phyloP scores from a whole-genome alignment of 2,888 invertebrate genomes.

The Invenusta paracnida region DNA sequence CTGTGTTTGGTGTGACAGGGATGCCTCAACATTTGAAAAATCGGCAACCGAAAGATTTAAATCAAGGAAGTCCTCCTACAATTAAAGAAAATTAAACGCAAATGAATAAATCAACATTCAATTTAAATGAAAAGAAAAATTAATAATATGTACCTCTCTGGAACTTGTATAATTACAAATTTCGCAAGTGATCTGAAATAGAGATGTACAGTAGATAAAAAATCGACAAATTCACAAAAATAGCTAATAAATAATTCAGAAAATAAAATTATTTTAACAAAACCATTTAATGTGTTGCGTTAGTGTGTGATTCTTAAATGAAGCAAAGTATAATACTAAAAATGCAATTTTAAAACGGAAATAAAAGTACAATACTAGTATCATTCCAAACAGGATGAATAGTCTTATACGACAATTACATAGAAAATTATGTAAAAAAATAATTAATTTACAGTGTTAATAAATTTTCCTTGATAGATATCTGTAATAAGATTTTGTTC shows the following conservation, averaged over 20 bases:
- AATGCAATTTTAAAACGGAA: too few species aligned
- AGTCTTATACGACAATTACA: too few species aligned
- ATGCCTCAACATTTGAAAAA: constrained; percentile 52
- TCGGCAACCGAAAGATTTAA: constrained; percentile 57
- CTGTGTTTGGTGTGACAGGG: constrained; percentile 47
- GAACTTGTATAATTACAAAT: background rate
- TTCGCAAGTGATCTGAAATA: background rate
- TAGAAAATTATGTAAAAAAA: too few species aligned
- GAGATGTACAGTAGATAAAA: too few species aligned
- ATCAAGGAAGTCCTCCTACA: constrained; percentile 58
- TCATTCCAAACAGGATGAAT: too few species aligned
- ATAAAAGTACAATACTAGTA: too few species aligned
- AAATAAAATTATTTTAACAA: too few species aligned
- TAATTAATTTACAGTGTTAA: constrained; percentile 45
- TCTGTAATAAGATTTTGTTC: constrained; percentile 55
- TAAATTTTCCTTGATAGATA: constrained; percentile 58
- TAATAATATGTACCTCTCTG: background rate
- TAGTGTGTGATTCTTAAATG: too few species aligned
- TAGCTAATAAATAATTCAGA: too few species aligned
- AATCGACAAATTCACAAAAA: too few species aligned
- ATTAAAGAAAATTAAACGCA: background rate
- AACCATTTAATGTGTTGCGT: too few species aligned
- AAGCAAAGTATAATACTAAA: too few species aligned
- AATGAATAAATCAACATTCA: background rate
- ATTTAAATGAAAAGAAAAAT: background rate